Conservation (phyloP, 2,113 vertebrate species). For the Varanus salvator region DNA sequence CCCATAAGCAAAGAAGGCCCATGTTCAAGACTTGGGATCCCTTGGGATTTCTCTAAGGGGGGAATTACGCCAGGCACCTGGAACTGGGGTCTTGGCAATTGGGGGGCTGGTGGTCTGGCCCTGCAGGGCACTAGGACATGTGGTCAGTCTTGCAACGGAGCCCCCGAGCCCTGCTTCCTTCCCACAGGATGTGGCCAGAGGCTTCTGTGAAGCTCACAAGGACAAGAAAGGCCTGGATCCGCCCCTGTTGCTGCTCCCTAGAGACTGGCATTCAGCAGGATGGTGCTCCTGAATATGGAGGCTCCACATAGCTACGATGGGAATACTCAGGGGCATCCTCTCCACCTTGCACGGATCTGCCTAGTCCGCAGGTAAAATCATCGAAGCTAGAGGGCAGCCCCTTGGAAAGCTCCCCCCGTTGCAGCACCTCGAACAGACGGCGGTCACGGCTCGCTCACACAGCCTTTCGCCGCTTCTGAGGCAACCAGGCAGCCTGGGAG, state of each 20-base stretch:
- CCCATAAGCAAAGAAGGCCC: no score
- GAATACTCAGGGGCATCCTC: neutral
- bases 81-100: neutral
- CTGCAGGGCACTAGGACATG: neutral
- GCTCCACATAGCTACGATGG: no score
- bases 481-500: neutral
- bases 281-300: no score
- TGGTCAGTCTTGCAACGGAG: neutral
- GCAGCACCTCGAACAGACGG: neutral
- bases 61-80: neutral
- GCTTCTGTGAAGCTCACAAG: no score
- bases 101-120: no score
- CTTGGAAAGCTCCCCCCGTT: no score
- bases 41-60: neutral
- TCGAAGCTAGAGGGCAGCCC: no score
- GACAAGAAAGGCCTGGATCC: no score
- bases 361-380: neutral
- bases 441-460: neutral
- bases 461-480: neutral
- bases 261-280: neutral
- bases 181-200: no score
- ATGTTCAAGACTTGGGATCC: neutral
- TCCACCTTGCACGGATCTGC: neutral
- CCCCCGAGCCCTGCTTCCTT: neutral
- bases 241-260: neutral